Conservation (phyloP, 2,888 invertebrate species). For the Hypomecis atomaria region DNA sequence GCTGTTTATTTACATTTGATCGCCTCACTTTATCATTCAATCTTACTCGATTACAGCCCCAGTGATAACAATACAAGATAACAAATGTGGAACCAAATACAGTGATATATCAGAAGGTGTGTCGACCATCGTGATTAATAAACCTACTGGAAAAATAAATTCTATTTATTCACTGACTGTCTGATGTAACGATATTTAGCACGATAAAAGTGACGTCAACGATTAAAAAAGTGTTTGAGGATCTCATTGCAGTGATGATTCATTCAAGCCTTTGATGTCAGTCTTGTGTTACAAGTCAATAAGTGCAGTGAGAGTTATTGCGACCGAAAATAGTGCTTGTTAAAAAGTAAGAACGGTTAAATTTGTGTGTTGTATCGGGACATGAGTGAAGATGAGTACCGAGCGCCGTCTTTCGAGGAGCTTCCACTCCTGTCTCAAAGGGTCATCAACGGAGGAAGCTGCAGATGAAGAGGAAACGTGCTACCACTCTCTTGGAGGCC, state of each 20-base stretch:
- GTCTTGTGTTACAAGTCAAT: conserved; percentile 29
- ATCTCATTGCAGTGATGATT: conserved; percentile 35
- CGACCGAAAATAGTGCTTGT: conserved; percentile 34
- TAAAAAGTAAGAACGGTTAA: conserved; percentile 50
- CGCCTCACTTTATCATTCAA: conserved; percentile 53
- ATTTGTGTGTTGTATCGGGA: conserved; percentile 59
- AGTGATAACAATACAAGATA: conserved; percentile 61
- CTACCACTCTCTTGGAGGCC: conserved; percentile 78
- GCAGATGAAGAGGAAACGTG: conserved; percentile 79
- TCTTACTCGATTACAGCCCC: conserved; percentile 60
- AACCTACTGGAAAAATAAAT: conserved; percentile 26
- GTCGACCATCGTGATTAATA: conserved; percentile 46
- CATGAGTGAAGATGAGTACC: conserved; percentile 81
- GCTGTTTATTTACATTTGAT: conserved; percentile 60
- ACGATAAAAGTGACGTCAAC: conserved; percentile 44
- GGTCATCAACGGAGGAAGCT: conserved; percentile 82
- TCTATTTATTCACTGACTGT: conserved; percentile 12
- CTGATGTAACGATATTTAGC: conserved; percentile 31
- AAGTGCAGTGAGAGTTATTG: conserved; percentile 31
- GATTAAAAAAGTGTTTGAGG: conserved; percentile 37
- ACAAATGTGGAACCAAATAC: conserved; percentile 56
- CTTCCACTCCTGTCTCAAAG: conserved; percentile 88
- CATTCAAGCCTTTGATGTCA: conserved; percentile 24
- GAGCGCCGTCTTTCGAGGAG: conserved; percentile 86
- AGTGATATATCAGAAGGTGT: conserved; percentile 60